phyloP scores from a whole-genome alignment of 1,140 invertebrate genomes.

The Marisa cornuarietis region DNA sequence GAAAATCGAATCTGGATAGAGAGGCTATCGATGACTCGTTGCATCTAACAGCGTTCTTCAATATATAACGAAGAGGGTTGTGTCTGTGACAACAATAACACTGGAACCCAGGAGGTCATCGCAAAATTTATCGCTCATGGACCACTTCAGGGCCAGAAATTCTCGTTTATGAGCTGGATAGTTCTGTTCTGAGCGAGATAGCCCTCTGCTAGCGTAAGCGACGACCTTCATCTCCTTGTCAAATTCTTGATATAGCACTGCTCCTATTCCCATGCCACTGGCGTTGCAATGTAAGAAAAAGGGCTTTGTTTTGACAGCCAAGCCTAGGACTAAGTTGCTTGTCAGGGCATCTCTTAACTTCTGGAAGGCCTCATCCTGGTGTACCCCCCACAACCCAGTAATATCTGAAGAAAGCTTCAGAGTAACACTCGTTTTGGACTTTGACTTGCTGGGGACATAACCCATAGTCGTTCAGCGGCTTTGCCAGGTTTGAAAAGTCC shows the following conservation, averaged over 20 bases:
- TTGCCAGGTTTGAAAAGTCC: too few species aligned
- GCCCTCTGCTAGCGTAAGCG: constrained; percentile 35
- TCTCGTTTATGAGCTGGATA: constrained; percentile 32
- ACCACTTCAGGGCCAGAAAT: constrained; percentile 18
- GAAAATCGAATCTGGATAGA: constrained; percentile 10
- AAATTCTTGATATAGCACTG: constrained; percentile 45
- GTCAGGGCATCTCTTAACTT: neutral
- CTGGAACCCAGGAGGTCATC: constrained; percentile 26
- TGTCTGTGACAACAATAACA: constrained; percentile 27
- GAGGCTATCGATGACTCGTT: neutral
- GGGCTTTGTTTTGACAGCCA: constrained; percentile 28
- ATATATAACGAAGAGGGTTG: constrained; percentile 24
- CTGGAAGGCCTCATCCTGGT: neutral
- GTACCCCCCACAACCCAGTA: neutral
- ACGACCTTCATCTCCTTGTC: constrained; percentile 36
- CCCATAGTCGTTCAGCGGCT: neutral
- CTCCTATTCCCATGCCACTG: constrained; percentile 38
- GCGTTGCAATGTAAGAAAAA: constrained; percentile 46
- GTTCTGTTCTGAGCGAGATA: constrained; percentile 19
- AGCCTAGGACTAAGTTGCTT: constrained; percentile 34
- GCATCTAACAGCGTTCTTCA: constrained; percentile 12
- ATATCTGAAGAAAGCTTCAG: constrained; percentile 4
- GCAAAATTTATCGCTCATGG: constrained; percentile 29
- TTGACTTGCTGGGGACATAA: neutral
- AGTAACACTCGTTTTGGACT: neutral